Conservation (phyloP, 2,113 vertebrate genomes). For the Pygoscelis adeliae region DNA sequence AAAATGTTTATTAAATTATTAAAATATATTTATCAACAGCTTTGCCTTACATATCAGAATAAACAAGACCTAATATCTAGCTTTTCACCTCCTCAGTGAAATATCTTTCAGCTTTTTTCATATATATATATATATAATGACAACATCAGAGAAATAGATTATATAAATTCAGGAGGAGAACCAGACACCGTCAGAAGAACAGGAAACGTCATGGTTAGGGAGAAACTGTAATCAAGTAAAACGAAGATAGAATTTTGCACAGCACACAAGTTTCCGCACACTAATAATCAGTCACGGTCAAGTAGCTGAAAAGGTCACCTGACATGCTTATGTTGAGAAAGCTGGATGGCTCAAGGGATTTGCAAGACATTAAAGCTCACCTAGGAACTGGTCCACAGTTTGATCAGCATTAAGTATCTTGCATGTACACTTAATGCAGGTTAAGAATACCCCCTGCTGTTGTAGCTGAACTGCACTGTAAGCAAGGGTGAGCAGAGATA, state of each 20-base stretch:
- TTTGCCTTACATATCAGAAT: background rate
- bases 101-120: background rate
- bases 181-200: background rate
- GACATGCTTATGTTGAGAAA: background rate
- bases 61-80: background rate
- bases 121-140: background rate
- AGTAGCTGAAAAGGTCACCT: background rate
- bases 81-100: background rate
- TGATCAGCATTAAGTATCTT: background rate
- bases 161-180: background rate
- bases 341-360: background rate
- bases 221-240: background rate
- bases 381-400: background rate
- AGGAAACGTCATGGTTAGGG: background rate
- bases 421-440: background rate
- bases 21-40: background rate
- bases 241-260: background rate
- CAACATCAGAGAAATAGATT: background rate
- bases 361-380: background rate
- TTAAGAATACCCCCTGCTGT: background rate
- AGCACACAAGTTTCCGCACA: background rate
- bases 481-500: background rate
- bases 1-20: background rate
- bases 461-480: background rate
- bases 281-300: background rate